A percentile compares a stretch with the other conserved stretches of the same genome.
Conservation (phyloP, 2,888 invertebrate species). For the Helobdella robusta region DNA sequence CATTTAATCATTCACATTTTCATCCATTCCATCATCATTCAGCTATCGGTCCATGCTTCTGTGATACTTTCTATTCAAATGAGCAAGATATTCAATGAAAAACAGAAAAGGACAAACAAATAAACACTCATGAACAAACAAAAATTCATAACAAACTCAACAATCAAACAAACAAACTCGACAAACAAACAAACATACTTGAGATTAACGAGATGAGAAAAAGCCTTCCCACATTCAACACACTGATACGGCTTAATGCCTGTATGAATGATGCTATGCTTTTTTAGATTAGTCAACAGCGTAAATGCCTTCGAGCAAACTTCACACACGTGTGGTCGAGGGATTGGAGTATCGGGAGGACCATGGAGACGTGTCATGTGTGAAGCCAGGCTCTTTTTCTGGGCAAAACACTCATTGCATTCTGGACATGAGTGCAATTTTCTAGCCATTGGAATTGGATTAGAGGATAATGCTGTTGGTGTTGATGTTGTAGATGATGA, state of each 20-base stretch:
- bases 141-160: too few species aligned
- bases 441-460: too few species aligned
- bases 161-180: not conserved
- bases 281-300: slow-evolving; percentile 26
- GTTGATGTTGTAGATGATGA: too few species aligned
- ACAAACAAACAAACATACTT: slow-evolving; percentile 9
- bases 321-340: slow-evolving; percentile 23
- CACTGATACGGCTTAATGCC: slow-evolving; percentile 25
- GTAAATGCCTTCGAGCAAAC: slow-evolving; percentile 25
- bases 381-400: slow-evolving; percentile 20
- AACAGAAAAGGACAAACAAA: too few species aligned
- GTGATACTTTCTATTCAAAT: too few species aligned
- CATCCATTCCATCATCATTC: too few species aligned
- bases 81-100: too few species aligned
- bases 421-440: slow-evolving; percentile 18
- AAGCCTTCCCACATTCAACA: slow-evolving; percentile 19
- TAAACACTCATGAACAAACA: too few species aligned
- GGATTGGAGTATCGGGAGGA: slow-evolving; percentile 18
- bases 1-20: too few species aligned
- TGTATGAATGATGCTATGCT: slow-evolving; percentile 26
- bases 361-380: slow-evolving; percentile 15
- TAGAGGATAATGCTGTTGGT: too few species aligned
- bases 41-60: too few species aligned
- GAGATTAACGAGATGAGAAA: slow-evolving; percentile 23
- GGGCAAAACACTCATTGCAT: slow-evolving; percentile 17